Base-by-base conservation (phyloP, 2,888 invertebrate genomes). In the Cosmorhoe ocellata region DNA sequence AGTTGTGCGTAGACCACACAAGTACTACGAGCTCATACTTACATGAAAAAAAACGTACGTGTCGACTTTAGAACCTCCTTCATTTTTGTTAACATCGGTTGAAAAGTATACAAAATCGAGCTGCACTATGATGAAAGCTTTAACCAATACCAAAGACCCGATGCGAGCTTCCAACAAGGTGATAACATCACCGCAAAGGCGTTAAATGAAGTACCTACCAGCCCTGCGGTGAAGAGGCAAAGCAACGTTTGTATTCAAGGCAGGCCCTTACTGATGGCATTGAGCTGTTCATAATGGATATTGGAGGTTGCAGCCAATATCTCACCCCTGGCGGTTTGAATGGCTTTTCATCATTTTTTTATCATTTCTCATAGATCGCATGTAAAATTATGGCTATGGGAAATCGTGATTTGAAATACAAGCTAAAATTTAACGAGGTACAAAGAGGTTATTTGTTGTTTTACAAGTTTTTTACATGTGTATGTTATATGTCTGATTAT, bases 191-290 rank as follows among this genome's bases (percentile, higher is more conserved):
- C 7, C 69, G 65, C 69, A 71, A 71, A 72, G 67, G 75, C 72
- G 30, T 40, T 63, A 76, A 76, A 79, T 81, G 76, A 82, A 79
- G 76, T 75, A 78, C 3, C 14, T 75, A 78, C 3, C 14, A 78
- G 70, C 33, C 78, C 71, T 73, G 61, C 24, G 24, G 24, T 69
- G 74, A 73, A 68, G 69, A 69, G 66, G 58, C 64, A 75, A 72
- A 65, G 63, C 64, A 69, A 7, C 11, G 36, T 85, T 86, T 81
- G 76, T 82, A 85, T 86, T 82, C 83, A 80, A 68, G 59, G 53
- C 60, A 65, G 64, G 68, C 71, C 70, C 74, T 26, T 73, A 68
- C 70, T 73, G 73, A 73, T 67, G 69, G 63, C 74, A 81, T 83
- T 77, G 80, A 81, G 74, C 67, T 69, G 71, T 79, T 72, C 79